These are phyloP conservation scores for Limnephilus auricula DNA, from an alignment of 2,888 invertebrate species.

Conservation along the genomic window DNA sequence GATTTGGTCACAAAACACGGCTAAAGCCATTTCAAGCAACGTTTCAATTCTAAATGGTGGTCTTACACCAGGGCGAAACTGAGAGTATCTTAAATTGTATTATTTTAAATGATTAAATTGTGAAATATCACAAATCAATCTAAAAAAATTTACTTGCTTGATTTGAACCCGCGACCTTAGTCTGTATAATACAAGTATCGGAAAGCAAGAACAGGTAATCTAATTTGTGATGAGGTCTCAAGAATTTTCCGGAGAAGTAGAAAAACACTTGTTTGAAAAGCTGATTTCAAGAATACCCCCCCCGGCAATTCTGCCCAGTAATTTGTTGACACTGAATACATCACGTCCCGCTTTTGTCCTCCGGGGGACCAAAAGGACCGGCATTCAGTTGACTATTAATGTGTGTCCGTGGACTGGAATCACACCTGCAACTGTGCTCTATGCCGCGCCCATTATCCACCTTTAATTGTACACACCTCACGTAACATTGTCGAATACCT, in stretches of 20 bases:
- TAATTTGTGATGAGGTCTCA: too few species aligned
- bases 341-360: conserved; percentile 55
- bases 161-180: too few species aligned
- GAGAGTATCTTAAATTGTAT: too few species aligned
- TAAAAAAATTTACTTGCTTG: too few species aligned
- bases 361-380: conserved; percentile 21
- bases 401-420: conserved; percentile 30
- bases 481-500: conserved; percentile 36
- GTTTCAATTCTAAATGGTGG: too few species aligned
- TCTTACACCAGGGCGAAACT: too few species aligned
- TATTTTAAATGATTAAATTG: too few species aligned
- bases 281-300: background rate
- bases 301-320: conserved; percentile 8
- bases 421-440: conserved; percentile 38
- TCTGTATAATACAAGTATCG: too few species aligned
- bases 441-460: conserved; percentile 16
- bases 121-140: too few species aligned
- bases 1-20: too few species aligned
- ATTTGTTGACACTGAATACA: conserved; percentile 63
- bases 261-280: background rate
- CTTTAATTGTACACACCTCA: conserved; percentile 52
- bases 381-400: conserved; percentile 22
- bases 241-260: background rate
- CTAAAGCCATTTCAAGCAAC: too few species aligned
- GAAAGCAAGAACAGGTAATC: too few species aligned